Evolutionary conservation across 2,113 vertebrate genomes (phyloP), one percentile per base, ranked within the genome.

Genomic region (Larimichthys crocea): DNA sequence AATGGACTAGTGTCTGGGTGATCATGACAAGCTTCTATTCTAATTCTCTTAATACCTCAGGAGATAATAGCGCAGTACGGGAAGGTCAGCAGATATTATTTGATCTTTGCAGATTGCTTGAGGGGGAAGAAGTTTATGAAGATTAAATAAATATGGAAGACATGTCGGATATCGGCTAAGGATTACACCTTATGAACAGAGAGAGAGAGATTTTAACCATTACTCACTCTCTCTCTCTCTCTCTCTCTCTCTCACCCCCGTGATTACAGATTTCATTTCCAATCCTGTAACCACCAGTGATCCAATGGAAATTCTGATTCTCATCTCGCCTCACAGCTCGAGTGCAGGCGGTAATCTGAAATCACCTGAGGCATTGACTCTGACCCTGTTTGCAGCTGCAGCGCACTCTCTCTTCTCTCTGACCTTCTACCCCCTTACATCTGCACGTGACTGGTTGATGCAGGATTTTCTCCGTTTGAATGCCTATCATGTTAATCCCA

Each of bases 21-120:
- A 90, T 83, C 76, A 79, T 4, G 66, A 76, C 78, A 86, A 50
- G 62, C 78, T 74, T 60, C 61, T 61, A 52, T 79, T 82, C 57
- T 89, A 91, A 90, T 92, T 76, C 91, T 83, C 87, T 91, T 92
- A 91, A 85, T 86, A 83, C 71, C 68, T 48, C 20, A 60, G 24
- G 74, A 86, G 78, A 87, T 86, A 79, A 89, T 84, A 68, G 55
- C 46, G 57, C 59, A 70, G 57, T 68, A 76, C 20, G 2, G n/a
- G 16, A 81, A 78, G 80, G 65, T 76, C 77, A 87, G 6, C 22
- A 60, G 80, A 71, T 85, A 83, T 70, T 20, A 80, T 73, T 74
- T 46, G 77, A 48, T 78, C 68, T 83, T 68, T 40, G 49, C 10
- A 5, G 62, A 79, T 64, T 76, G 29, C 14, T 55, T 2, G 9